phyloP scores from a whole-genome alignment of 2,797 vertebrate genomes.

The Halcyon leucocephala region DNA sequence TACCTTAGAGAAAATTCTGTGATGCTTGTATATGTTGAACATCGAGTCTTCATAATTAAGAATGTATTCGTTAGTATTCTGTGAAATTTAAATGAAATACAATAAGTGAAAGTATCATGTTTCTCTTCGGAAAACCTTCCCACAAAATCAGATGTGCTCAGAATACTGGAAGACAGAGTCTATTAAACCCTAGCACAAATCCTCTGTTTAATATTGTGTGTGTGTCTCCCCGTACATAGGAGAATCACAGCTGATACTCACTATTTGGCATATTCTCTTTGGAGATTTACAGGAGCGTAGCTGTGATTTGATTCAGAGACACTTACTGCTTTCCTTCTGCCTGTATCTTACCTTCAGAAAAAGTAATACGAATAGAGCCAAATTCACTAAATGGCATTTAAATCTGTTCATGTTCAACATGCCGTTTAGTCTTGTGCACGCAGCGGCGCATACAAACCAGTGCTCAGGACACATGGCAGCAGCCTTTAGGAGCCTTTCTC shows the following conservation, averaged over 20 bases:
- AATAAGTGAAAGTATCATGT: background rate
- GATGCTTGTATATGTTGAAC: background rate
- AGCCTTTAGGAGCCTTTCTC: background rate
- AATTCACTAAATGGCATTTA: background rate
- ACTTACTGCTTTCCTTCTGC: background rate
- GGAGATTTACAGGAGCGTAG: background rate
- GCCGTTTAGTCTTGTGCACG: fast-evolving
- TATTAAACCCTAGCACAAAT: background rate
- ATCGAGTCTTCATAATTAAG: background rate
- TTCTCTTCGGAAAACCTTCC: conserved; percentile 15
- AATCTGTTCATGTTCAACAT: background rate
- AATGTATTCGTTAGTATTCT: background rate
- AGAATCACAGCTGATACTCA: background rate
- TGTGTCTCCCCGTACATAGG: background rate
- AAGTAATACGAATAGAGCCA: fast-evolving
- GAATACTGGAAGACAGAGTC: background rate
- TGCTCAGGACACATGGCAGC: background rate
- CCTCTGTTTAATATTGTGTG: background rate
- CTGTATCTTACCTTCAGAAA: background rate
- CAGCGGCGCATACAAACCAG: background rate
- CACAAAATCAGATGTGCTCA: background rate
- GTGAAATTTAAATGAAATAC: background rate
- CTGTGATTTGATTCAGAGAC: background rate
- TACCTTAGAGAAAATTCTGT: background rate
- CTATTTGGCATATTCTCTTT: background rate